A percentile compares a stretch with the other conserved stretches of the same genome.
Conservation (phyloP, 30 jellyfish, hydroid and myxozoan genomes). For the Cassiopea andromeda region DNA sequence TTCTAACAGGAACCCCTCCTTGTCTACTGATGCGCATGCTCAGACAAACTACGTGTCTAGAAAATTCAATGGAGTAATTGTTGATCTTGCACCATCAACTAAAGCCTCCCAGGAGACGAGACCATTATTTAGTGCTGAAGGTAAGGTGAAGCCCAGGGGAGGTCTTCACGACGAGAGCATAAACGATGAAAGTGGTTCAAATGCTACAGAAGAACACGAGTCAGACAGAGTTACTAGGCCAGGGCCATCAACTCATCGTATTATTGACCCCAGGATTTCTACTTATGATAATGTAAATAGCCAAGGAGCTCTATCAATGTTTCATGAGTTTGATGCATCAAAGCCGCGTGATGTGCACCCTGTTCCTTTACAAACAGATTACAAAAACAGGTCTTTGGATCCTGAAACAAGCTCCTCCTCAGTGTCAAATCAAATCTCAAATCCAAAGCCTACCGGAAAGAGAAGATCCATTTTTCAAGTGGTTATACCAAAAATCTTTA, state of each 20-base stretch:
- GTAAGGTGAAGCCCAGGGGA: not conserved
- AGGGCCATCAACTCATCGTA: too few species aligned
- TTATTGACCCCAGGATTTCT: too few species aligned
- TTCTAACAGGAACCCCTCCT: not conserved
- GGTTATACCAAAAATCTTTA: slow-evolving; percentile 33
- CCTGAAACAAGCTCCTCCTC: not conserved
- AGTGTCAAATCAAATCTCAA: not conserved
- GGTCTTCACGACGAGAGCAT: too few species aligned
- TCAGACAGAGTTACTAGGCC: too few species aligned
- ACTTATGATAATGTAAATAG: too few species aligned
- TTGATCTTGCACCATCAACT: not conserved
- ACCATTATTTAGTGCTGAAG: not conserved
- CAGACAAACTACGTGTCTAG: not conserved
- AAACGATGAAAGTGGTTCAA: too few species aligned
- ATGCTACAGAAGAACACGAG: too few species aligned
- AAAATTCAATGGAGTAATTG: not conserved
- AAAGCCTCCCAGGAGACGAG: not conserved
- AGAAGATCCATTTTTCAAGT: slow-evolving; percentile 23
- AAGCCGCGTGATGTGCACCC: too few species aligned
- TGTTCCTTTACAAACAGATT: too few species aligned
- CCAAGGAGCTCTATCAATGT: too few species aligned
- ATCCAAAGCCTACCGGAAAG: slow-evolving; percentile 9
- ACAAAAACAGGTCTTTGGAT: not conserved
- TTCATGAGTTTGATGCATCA: too few species aligned
- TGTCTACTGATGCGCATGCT: not conserved